A percentile compares a stretch with the other conserved stretches of the same genome.
Evolutionary conservation across 2,888 invertebrate genomes (phyloP).

Genomic region (Cylloceria caligata): DNA sequence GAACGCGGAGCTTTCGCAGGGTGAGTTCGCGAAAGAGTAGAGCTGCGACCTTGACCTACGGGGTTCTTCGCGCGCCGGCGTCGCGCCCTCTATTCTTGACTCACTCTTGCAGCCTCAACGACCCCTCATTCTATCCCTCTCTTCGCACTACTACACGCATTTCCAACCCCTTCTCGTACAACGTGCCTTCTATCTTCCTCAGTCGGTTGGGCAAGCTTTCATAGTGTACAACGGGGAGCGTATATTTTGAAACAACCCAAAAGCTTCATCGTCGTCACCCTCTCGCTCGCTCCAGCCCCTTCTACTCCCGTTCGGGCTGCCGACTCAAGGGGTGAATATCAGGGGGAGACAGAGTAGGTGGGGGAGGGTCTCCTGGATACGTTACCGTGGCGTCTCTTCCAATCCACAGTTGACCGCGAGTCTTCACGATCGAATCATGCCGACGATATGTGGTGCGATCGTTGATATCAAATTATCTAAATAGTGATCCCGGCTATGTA

Average conservation of each 20-base stretch:
- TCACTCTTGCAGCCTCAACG: conserved; percentile 38
- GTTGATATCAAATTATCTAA: conserved; percentile 37
- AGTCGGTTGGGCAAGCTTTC: conserved; percentile 44
- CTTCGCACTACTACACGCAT: conserved; percentile 24
- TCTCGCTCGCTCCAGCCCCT: conserved; percentile 43
- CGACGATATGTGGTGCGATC: conserved; percentile 46
- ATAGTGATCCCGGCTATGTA: conserved; percentile 23
- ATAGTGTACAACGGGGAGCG: conserved; percentile 23
- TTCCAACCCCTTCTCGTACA: conserved; percentile 75
- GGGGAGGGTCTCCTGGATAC: conserved; percentile 69
- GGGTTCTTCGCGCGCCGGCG: conserved; percentile 82
- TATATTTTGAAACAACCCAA: conserved; percentile 58
- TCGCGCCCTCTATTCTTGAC: conserved; percentile 74
- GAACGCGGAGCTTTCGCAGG: conserved; percentile 33
- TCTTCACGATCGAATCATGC: conserved; percentile 68
- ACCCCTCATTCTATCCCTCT: conserved; percentile 19
- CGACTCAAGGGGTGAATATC: conserved; percentile 84
- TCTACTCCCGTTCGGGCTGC: conserved; percentile 85
- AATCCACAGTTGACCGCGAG: conserved; percentile 74
- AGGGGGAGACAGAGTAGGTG: conserved; percentile 36
- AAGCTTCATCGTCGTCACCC: conserved; percentile 65
- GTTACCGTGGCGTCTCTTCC: conserved; percentile 67
- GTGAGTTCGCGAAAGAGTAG: conserved; percentile 41
- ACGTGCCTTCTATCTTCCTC: conserved; percentile 79
- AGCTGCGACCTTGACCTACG: conserved; percentile 81